Conservation (phyloP, 2,113 vertebrate species). For the Tragelaphus buxtoni region DNA sequence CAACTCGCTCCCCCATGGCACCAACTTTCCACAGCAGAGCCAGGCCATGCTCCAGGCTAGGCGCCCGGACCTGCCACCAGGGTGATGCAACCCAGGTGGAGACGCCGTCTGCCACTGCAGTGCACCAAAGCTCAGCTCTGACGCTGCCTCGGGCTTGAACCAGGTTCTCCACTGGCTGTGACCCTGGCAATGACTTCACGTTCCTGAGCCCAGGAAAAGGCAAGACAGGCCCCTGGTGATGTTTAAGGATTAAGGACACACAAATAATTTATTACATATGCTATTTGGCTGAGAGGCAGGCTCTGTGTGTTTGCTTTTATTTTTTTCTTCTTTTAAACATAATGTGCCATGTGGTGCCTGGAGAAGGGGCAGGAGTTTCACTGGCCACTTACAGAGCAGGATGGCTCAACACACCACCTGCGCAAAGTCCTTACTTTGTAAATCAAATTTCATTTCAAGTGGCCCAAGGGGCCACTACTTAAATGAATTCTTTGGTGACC, state of each 20-base stretch:
- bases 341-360: background rate
- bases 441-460: background rate
- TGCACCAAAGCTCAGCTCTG: background rate
- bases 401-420: background rate
- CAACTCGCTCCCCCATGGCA: rapidly evolving
- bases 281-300: background rate
- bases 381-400: background rate
- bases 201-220: background rate
- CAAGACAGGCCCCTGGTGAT: background rate
- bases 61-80: background rate
- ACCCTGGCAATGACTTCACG: background rate
- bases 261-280: background rate
- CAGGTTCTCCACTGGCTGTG: background rate
- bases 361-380: background rate
- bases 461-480: background rate
- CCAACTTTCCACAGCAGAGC: background rate
- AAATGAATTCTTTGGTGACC: background rate
- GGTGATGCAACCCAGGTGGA: too few relatives aligned
- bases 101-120: background rate
- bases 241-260: background rate
- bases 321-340: background rate
- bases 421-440: too few relatives aligned
- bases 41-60: rapidly evolving
- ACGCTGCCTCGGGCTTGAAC: background rate
- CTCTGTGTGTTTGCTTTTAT: background rate